phyloP scores from a whole-genome alignment of 2,797 vertebrate genomes.

The Leucoraja ocellata region DNA sequence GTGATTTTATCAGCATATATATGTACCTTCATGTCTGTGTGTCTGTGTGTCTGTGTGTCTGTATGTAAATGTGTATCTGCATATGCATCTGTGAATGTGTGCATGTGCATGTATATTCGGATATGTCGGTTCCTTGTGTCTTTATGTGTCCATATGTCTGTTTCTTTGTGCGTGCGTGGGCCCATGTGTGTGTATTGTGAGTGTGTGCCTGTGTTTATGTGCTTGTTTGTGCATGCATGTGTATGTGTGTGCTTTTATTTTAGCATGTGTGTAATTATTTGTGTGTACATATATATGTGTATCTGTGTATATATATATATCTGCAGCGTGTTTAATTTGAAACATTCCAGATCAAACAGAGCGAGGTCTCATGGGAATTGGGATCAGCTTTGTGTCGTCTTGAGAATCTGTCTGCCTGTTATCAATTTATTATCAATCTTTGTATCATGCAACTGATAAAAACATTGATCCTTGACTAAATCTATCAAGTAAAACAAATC shows the following conservation, averaged over 20 bases:
- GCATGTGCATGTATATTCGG: neutral
- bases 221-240: neutral
- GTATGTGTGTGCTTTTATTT: neutral
- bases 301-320: neutral
- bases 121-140: neutral
- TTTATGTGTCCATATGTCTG: neutral
- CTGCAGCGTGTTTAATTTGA: neutral
- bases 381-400: neutral
- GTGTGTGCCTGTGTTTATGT: neutral
- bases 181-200: neutral
- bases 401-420: neutral
- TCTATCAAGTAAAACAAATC: neutral
- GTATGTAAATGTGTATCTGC: neutral
- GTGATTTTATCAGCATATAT: neutral
- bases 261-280: neutral
- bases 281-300: neutral
- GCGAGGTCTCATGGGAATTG: neutral
- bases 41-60: neutral
- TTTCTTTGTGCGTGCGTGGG: neutral
- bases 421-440: conserved; percentile 24
- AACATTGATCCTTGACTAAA: conserved; percentile 19
- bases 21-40: neutral
- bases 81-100: neutral
- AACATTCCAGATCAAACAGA: neutral
- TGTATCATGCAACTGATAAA: conserved; percentile 1